phyloP scores from a whole-genome alignment of 2,113 vertebrate genomes.

The Phaethornis superciliosus region DNA sequence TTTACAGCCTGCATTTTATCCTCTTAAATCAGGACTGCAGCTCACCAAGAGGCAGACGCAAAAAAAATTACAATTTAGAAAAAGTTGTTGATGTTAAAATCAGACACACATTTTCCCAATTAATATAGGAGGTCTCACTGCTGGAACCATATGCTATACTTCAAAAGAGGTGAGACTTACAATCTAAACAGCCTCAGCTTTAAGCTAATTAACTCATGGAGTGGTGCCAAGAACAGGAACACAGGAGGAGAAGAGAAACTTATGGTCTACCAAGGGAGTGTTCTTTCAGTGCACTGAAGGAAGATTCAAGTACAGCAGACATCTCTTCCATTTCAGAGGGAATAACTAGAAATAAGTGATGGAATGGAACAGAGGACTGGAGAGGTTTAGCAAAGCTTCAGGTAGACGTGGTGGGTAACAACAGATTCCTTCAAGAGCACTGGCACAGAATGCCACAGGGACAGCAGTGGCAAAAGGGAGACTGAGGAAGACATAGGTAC shows the following conservation, averaged over 20 bases:
- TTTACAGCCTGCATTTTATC: neutral
- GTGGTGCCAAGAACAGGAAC: neutral
- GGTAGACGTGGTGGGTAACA: neutral
- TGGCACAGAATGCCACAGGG: neutral
- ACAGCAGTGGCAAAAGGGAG: neutral
- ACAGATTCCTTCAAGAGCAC: neutral
- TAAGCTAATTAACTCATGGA: conserved; percentile 20
- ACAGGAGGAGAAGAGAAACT: neutral
- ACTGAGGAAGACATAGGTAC: neutral
- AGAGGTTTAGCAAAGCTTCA: neutral
- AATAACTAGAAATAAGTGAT: neutral
- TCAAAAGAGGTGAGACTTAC: conserved; percentile 10
- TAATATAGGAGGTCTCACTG: neutral
- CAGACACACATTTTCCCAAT: neutral
- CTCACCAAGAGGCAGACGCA: neutral
- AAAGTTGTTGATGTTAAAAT: neutral
- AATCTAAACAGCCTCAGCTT: conserved; percentile 27
- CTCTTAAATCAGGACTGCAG: neutral
- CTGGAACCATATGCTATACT: neutral
- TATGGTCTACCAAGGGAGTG: neutral
- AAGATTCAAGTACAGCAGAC: neutral
- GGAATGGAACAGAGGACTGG: neutral
- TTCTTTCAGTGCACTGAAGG: neutral
- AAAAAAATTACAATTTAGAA: neutral
- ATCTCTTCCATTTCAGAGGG: neutral